Evolutionary conservation across 2,888 invertebrate species (phyloP).

Genomic region (Nebria salina): DNA sequence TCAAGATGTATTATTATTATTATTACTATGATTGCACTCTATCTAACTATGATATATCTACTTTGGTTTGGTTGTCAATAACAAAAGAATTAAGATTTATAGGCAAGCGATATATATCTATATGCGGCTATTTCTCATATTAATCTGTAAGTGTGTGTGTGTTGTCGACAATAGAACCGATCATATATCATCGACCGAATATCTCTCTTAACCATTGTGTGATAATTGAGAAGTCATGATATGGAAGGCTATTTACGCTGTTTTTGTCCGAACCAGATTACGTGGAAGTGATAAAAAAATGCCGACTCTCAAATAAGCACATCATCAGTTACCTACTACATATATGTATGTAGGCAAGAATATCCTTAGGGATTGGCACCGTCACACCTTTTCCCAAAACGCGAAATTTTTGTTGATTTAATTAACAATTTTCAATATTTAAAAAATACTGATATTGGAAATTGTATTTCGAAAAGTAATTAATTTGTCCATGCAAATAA

Average conservation of each 20-base stretch:
- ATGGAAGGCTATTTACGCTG: not conserved
- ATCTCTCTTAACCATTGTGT: not conserved
- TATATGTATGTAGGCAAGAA: not conserved
- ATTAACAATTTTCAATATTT: too few relatives aligned
- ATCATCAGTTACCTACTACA: not conserved
- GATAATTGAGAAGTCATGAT: not conserved
- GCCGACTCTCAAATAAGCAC: not conserved
- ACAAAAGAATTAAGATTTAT: not conserved
- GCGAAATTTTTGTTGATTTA: too few relatives aligned
- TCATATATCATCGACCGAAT: not conserved
- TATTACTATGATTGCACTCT: not conserved
- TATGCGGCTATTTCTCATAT: not conserved
- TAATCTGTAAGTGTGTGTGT: not conserved
- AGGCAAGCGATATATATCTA: not conserved
- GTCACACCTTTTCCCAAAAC: too few relatives aligned
- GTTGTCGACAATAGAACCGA: not conserved
- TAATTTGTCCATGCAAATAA: not conserved
- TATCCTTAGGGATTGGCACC: not conserved
- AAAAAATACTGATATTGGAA: too few relatives aligned
- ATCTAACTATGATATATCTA: not conserved
- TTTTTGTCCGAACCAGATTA: not conserved
- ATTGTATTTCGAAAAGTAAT: not conserved
- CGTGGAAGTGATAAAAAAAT: not conserved
- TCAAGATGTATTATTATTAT: not conserved
- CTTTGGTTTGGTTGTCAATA: not conserved